These are phyloP conservation scores for Cheilosia urbana DNA, from an alignment of 2,888 invertebrate genomes.

Conservation along the genomic window DNA sequence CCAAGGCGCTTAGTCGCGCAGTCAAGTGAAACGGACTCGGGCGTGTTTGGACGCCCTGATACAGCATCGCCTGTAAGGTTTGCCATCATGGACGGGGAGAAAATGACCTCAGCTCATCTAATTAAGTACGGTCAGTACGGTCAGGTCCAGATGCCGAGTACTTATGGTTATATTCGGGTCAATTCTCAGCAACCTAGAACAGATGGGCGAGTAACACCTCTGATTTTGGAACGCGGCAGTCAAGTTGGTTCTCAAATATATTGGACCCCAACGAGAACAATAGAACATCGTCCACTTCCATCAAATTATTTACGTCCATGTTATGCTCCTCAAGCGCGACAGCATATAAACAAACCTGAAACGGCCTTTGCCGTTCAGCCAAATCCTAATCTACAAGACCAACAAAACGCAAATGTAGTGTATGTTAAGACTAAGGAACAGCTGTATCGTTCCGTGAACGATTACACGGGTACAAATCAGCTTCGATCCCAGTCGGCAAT, in stretches of 20 bases:
- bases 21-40: constrained; percentile 77
- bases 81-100: constrained; percentile 81
- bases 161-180: constrained; percentile 78
- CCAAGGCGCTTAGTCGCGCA: constrained; percentile 69
- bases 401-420: constrained; percentile 68
- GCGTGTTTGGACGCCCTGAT: constrained; percentile 76
- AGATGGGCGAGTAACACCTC: constrained; percentile 81
- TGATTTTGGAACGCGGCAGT: constrained; percentile 81
- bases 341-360: constrained; percentile 74
- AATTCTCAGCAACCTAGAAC: constrained; percentile 74
- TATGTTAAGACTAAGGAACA: constrained; percentile 74
- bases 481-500: constrained; percentile 51
- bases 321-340: constrained; percentile 77
- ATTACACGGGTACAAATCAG: constrained; percentile 54
- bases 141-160: constrained; percentile 77
- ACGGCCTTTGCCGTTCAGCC: constrained; percentile 38
- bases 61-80: constrained; percentile 79
- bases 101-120: constrained; percentile 80
- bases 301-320: constrained; percentile 78
- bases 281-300: constrained; percentile 78
- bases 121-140: constrained; percentile 78
- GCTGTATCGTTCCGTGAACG: constrained; percentile 61
- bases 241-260: constrained; percentile 82
- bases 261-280: constrained; percentile 80
- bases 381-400: constrained; percentile 63